Evolutionary conservation across 2,888 invertebrate species (phyloP).

Genomic region (Limnephilus rhombicus): DNA sequence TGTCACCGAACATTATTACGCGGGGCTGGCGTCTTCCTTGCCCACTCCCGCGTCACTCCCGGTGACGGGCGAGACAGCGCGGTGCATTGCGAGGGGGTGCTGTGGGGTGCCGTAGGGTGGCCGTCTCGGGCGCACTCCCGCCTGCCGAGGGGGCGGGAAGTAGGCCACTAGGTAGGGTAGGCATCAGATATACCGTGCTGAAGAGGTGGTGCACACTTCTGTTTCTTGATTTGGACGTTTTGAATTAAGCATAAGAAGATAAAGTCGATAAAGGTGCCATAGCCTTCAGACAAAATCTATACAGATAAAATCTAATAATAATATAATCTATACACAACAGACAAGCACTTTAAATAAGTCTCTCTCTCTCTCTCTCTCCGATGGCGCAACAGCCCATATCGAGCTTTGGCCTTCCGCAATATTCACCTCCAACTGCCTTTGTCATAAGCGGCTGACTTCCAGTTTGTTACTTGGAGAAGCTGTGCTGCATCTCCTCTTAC

Average conservation of each 20-base stretch:
- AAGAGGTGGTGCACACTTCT: neutral
- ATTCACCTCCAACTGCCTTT: no score
- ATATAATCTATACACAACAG: no score
- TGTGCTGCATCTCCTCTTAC: no score
- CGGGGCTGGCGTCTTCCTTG: slow-evolving; percentile 69
- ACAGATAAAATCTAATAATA: no score
- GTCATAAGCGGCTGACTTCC: no score
- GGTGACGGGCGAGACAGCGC: slow-evolving; percentile 55
- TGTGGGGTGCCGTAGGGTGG: neutral
- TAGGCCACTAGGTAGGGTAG: slow-evolving; percentile 8
- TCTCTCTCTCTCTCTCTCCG: no score
- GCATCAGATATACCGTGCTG: neutral
- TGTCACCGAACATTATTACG: slow-evolving; percentile 74
- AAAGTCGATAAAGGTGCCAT: neutral
- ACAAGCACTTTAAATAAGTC: no score
- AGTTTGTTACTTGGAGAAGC: no score
- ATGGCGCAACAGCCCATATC: no score
- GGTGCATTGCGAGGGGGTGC: neutral
- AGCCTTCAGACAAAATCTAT: neutral
- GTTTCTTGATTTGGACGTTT: neutral
- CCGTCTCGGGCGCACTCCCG: neutral
- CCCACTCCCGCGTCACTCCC: slow-evolving; percentile 69
- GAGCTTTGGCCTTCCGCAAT: no score
- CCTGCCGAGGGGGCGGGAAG: neutral
- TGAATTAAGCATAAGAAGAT: neutral